These are phyloP conservation scores for Stegophylla sp. DNA, from an alignment of 2,888 invertebrate species.

Conservation along the genomic window DNA sequence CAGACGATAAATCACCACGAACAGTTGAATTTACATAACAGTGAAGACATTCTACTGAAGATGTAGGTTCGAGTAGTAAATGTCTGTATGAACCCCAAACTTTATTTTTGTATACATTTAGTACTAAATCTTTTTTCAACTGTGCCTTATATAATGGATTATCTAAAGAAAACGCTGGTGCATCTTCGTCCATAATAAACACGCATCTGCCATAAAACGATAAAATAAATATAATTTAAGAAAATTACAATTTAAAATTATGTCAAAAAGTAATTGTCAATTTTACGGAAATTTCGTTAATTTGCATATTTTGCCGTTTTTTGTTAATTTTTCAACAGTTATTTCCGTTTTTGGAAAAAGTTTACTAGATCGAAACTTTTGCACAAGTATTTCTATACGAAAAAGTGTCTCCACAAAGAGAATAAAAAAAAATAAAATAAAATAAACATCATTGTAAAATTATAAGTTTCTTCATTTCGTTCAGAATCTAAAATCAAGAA, in stretches of 20 bases:
- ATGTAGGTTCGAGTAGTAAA: conserved; percentile 70
- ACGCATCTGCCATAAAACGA: conserved; percentile 67
- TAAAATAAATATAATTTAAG: conserved; percentile 60
- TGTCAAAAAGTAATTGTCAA: too few relatives aligned
- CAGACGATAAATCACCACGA: conserved; percentile 84
- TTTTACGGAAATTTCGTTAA: too few relatives aligned
- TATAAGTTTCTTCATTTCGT: too few relatives aligned
- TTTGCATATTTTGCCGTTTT: too few relatives aligned
- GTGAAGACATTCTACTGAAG: conserved; percentile 69
- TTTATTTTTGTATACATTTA: conserved; percentile 77
- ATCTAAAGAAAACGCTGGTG: conserved; percentile 73
- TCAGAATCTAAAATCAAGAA: too few relatives aligned
- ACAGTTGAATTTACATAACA: conserved; percentile 79
- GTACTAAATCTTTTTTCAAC: conserved; percentile 75
- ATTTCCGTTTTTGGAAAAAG: too few relatives aligned
- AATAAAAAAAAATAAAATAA: too few relatives aligned
- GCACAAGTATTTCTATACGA: too few relatives aligned
- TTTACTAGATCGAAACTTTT: too few relatives aligned
- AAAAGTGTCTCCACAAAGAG: too few relatives aligned
- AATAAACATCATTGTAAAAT: too few relatives aligned
- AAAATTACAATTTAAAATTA: not conserved
- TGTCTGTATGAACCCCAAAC: conserved; percentile 87
- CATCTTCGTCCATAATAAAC: conserved; percentile 69
- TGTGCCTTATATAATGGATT: conserved; percentile 74
- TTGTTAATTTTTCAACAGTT: too few relatives aligned